Conservation (phyloP, 2,113 vertebrate genomes). For the Leiothrix lutea region DNA sequence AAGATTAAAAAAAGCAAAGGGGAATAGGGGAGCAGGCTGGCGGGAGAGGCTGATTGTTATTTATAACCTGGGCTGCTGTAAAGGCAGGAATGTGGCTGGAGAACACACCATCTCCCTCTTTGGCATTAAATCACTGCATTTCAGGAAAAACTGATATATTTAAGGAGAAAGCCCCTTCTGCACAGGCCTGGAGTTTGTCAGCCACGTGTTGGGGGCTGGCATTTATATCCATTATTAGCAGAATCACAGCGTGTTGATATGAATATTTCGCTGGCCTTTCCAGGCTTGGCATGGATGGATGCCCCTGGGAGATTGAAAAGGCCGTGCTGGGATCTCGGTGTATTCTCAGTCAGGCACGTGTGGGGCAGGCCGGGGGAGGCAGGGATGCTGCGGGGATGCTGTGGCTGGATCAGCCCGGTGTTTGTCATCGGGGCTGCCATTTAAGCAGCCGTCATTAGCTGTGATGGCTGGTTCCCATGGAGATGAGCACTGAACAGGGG, state of each 20-base stretch:
- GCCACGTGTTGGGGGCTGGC: background rate
- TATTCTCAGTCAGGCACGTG: fast-evolving
- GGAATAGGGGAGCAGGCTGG: constrained; percentile 29
- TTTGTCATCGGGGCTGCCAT: background rate
- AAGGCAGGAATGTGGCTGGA: background rate
- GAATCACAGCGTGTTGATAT: fast-evolving
- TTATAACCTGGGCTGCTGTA: constrained; percentile 51
- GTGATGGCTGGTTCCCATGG: constrained; percentile 44
- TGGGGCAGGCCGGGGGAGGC: background rate
- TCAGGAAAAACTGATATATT: background rate
- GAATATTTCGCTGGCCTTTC: background rate
- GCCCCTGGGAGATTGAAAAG: background rate
- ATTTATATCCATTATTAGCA: background rate
- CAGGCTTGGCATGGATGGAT: background rate
- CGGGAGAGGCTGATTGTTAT: constrained; percentile 51
- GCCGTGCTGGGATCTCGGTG: background rate
- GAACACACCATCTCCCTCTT: background rate
- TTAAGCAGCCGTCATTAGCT: constrained; percentile 4
- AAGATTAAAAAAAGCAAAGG: constrained; percentile 69
- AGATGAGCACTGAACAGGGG: background rate
- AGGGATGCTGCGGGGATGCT: background rate
- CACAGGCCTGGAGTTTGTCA: background rate
- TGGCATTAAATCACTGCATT: background rate
- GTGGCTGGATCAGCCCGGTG: fast-evolving
- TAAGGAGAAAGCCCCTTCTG: background rate